Evolutionary conservation across 1,140 invertebrate genomes (phyloP).

Genomic region (Pentalonia nigronervosa): DNA sequence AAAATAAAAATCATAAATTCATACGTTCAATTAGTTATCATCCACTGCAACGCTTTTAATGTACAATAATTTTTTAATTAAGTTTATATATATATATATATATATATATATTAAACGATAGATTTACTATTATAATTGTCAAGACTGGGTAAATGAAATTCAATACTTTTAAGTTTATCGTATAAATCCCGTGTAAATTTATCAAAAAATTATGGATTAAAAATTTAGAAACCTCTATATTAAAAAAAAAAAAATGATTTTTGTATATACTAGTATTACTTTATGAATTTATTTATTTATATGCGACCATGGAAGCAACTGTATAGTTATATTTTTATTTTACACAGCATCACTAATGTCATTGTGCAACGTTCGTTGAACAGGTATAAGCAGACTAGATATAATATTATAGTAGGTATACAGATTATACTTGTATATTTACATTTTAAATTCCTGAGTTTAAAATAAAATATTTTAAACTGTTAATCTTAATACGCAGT

Average conservation of each 20-base stretch:
- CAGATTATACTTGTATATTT: neutral
- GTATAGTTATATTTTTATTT: neutral
- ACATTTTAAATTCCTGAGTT: neutral
- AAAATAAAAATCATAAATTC: neutral
- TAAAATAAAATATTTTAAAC: neutral
- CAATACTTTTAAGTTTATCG: neutral
- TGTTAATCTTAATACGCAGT: neutral
- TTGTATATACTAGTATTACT: neutral
- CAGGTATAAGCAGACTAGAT: neutral
- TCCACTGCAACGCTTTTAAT: neutral
- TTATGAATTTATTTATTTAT: neutral
- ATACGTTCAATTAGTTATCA: neutral
- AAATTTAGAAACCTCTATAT: neutral
- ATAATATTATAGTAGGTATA: neutral
- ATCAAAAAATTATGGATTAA: neutral
- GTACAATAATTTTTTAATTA: neutral
- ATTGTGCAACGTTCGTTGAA: neutral
- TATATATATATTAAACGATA: neutral
- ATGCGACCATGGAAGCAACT: neutral
- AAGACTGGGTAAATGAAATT: neutral
- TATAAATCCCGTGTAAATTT: neutral
- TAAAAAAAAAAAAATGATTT: neutral
- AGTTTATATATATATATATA: no score
- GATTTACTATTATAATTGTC: neutral
- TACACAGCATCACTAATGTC: neutral